Base-by-base conservation (phyloP, 2,113 vertebrate species). In the Odontophorus gujanensis region DNA sequence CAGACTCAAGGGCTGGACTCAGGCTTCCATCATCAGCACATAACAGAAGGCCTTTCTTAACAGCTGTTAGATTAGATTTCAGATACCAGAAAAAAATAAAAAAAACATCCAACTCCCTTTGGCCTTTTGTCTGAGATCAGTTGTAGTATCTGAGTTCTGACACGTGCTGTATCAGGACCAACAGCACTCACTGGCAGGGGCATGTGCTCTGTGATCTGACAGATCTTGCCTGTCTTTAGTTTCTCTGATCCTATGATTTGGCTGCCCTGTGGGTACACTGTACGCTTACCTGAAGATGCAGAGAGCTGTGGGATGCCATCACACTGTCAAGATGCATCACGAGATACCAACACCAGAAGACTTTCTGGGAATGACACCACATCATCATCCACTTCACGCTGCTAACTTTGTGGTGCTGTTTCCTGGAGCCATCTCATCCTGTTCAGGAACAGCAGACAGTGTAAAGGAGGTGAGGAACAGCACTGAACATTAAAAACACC, bases 281-380 rank as follows among this genome's bases (percentile, higher is more conserved):
- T 2, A 3, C 43, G 14, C 89, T 88, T 78, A 92, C 85, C 94
- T 88, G 75, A 75, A 95, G 94, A 91, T 32, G 81, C 87, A 78
- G 85, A 83, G 72, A 95, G 72, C 91, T 88, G 91, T 81, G 73
- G 94, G 95, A 95, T 95, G 90, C 93, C 96, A 68, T 92, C 91
- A 90, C 10, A 1, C 76, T 95, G 89, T 81, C 93, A 96, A 85
- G 89, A 77, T 2, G 1, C 75, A 91, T 94, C 81, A 72, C 0
- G 3, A 92, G 89, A 81, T 61, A 78, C 48, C 79, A 73, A 85
- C 15, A 63, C 48, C 73, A 94, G 95, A 97, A 95, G 82, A 72
- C 85, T 94, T 94, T 84, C 50, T 85, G 57, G 76, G 92, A 94
- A 91, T 57, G 57, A 83, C 85, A 90, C 68, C 28, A 40, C 25